phyloP scores from a whole-genome alignment of 2,888 invertebrate species.

The Copidosoma aretas region DNA sequence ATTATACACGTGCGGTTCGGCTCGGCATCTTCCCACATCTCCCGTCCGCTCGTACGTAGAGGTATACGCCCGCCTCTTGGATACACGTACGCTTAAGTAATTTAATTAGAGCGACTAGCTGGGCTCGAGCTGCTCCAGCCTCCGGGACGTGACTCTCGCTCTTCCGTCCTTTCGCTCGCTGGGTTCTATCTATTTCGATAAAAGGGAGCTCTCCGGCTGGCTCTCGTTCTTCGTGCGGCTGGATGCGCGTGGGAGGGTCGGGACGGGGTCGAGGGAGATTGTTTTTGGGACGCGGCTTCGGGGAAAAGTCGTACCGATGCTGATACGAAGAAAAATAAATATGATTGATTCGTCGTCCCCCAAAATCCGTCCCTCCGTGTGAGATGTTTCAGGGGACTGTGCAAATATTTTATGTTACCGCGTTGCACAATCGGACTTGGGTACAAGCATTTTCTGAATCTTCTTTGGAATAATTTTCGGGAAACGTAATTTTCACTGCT shows the following conservation, averaged over 20 bases:
- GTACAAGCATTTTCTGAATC: too few relatives aligned
- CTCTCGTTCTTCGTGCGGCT: neutral
- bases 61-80: conserved; percentile 44
- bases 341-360: too few relatives aligned
- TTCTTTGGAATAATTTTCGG: too few relatives aligned
- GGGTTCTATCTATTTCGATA: neutral
- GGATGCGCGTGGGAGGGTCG: too few relatives aligned
- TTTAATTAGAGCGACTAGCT: conserved; percentile 62
- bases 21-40: conserved; percentile 7
- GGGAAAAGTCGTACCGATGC: too few relatives aligned
- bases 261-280: neutral
- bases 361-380: too few relatives aligned
- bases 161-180: conserved; percentile 43
- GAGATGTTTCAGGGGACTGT: too few relatives aligned
- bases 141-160: conserved; percentile 60
- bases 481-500: too few relatives aligned
- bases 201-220: neutral
- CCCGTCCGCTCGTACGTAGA: conserved; percentile 10
- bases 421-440: too few relatives aligned
- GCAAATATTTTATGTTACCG: too few relatives aligned
- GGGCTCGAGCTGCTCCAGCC: conserved; percentile 42
- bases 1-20: neutral
- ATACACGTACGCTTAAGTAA: conserved; percentile 63
- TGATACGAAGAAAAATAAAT: too few relatives aligned
- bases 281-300: too few relatives aligned